Evolutionary conservation across 2,797 vertebrate species (phyloP).

Genomic region (Artibeus lituratus): DNA sequence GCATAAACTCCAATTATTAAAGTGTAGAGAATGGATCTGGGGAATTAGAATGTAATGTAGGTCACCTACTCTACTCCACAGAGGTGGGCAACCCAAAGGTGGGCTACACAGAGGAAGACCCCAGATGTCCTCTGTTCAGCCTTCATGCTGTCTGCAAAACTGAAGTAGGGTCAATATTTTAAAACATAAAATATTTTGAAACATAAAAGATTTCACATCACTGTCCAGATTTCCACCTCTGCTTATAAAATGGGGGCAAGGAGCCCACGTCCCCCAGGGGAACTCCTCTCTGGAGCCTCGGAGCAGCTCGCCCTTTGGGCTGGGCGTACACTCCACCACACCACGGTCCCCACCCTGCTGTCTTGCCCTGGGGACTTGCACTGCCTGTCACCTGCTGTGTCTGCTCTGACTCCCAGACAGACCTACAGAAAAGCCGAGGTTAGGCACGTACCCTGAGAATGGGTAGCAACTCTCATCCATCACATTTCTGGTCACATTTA

Average conservation of each 20-base stretch:
- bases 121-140: not conserved
- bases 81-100: not conserved
- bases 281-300: not conserved
- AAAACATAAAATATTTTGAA: no score
- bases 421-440: not conserved
- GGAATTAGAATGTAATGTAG: not conserved
- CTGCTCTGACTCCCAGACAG: not conserved
- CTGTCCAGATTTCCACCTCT: not conserved
- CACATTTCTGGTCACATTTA: not conserved
- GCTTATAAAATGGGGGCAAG: not conserved
- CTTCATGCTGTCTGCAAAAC: not conserved
- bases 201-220: not conserved
- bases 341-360: not conserved
- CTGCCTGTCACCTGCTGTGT: not conserved
- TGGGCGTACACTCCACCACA: not conserved
- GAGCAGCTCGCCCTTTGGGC: not conserved
- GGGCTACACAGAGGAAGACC: not conserved
- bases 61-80: rapidly evolving
- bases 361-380: not conserved
- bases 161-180: not conserved
- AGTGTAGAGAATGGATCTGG: not conserved
- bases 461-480: not conserved
- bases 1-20: not conserved
- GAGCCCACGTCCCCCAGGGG: no score
- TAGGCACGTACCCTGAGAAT: not conserved